phyloP scores from a whole-genome alignment of 1,140 invertebrate genomes.

The Trichoplusia ni region DNA sequence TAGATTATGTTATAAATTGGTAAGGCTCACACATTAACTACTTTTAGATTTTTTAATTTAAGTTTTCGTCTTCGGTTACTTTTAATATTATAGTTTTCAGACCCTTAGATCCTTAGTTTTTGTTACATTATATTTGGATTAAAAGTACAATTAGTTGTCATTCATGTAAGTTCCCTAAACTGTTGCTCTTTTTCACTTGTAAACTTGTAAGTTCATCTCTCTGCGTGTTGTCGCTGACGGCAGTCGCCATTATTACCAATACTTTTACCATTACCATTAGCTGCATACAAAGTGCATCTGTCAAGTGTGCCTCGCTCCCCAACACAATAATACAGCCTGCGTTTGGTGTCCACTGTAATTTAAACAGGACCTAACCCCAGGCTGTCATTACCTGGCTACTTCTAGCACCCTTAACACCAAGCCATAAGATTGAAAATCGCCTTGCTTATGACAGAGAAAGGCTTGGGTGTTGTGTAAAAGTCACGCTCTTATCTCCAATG shows the following conservation, averaged over 20 bases:
- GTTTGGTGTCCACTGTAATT: slow-evolving; percentile 31
- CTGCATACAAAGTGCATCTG: slow-evolving; percentile 24
- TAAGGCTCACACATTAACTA: too few species aligned
- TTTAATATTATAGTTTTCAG: too few species aligned
- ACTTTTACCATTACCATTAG: slow-evolving; percentile 6
- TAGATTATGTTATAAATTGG: too few species aligned
- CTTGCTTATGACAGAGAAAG: not conserved
- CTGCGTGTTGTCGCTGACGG: not conserved
- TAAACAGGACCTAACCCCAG: slow-evolving; percentile 33
- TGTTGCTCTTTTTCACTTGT: too few species aligned
- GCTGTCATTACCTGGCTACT: slow-evolving; percentile 23
- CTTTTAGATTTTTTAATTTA: too few species aligned
- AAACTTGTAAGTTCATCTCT: too few species aligned
- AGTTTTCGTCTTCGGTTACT: too few species aligned
- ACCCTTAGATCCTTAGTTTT: too few species aligned
- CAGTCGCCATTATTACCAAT: slow-evolving; percentile 4
- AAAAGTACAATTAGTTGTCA: too few species aligned
- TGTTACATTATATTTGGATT: too few species aligned
- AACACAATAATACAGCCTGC: slow-evolving; percentile 31
- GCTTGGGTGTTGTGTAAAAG: too few species aligned
- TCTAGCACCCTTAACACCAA: slow-evolving; percentile 1
- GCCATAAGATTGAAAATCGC: slow-evolving; percentile 8
- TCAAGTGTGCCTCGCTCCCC: not conserved
- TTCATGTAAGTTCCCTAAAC: too few species aligned
- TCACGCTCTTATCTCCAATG: not conserved